These are phyloP conservation scores for Adelosebastes latens DNA, from an alignment of 2,797 vertebrate species.

Conservation along the genomic window DNA sequence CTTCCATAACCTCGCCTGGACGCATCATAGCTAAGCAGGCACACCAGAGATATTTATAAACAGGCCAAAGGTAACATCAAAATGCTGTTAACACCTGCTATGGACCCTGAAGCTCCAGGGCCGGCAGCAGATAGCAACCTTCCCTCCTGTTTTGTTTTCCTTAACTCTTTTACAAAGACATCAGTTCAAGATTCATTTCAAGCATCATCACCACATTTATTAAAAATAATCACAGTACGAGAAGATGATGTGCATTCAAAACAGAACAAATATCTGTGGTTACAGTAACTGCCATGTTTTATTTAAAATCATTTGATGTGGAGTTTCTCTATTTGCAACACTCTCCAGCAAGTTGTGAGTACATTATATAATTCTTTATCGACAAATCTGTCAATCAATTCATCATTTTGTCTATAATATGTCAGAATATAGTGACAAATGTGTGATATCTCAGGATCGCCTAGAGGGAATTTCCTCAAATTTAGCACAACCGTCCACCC, in stretches of 20 bases:
- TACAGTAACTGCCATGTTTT: background rate
- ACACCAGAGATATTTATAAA: conserved; percentile 70
- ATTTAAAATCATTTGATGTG: background rate
- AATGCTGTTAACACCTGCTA: conserved; percentile 37
- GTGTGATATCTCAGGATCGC: background rate
- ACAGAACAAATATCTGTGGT: background rate
- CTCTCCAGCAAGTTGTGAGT: background rate
- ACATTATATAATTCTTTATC: background rate
- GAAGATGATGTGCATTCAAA: background rate
- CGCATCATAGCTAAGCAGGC: conserved; percentile 35
- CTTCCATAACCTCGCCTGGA: conserved; percentile 51
- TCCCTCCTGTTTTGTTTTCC: background rate
- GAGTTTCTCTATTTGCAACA: background rate
- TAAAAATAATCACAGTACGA: conserved; percentile 3
- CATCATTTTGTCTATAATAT: background rate
- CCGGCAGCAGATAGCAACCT: background rate
- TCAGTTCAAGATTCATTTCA: background rate
- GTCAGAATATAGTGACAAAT: background rate
- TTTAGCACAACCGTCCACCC: background rate
- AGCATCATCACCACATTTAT: background rate
- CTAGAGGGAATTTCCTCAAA: background rate
- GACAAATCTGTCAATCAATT: background rate
- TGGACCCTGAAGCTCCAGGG: background rate
- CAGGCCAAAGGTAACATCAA: conserved; percentile 54
- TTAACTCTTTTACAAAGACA: background rate